phyloP scores from a whole-genome alignment of 2,797 vertebrate species.

The Sebastes miniatus region DNA sequence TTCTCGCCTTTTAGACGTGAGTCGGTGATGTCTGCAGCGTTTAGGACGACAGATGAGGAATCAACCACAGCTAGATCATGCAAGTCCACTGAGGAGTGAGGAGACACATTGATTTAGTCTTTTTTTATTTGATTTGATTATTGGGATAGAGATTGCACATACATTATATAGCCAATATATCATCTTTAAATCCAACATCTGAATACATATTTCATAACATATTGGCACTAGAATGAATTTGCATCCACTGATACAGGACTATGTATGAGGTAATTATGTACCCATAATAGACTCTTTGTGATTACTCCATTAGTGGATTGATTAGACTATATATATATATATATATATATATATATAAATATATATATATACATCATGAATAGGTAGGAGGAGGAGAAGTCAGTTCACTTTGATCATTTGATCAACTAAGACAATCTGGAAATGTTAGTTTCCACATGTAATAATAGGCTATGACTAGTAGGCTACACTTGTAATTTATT shows the following conservation, averaged over 20 bases:
- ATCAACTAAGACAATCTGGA: slow-evolving; percentile 76
- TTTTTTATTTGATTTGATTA: slow-evolving; percentile 5
- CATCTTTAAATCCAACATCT: slow-evolving; percentile 59
- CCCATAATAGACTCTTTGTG: slow-evolving; percentile 46
- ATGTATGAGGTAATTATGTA: slow-evolving; percentile 59
- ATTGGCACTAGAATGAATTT: slow-evolving; percentile 55
- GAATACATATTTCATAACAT: slow-evolving; percentile 52
- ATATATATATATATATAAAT: slow-evolving; percentile 56
- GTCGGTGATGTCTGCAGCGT: slow-evolving; percentile 74
- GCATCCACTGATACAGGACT: slow-evolving; percentile 46
- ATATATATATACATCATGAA: slow-evolving; percentile 65
- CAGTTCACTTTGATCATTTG: slow-evolving; percentile 61
- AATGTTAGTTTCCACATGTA: slow-evolving; percentile 74
- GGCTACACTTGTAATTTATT: slow-evolving; percentile 80
- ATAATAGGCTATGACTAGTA: slow-evolving; percentile 63
- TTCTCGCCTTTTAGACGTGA: slow-evolving; percentile 78
- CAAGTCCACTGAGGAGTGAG: slow-evolving; percentile 62
- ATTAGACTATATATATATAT: slow-evolving; percentile 46
- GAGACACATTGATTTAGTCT: slow-evolving; percentile 41
- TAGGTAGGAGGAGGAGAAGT: slow-evolving; percentile 57
- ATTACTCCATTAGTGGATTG: slow-evolving; percentile 56
- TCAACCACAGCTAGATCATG: slow-evolving; percentile 68
- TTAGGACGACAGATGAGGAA: slow-evolving; percentile 69
- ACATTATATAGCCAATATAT: slow-evolving; percentile 57
- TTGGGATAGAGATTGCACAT: slow-evolving; percentile 34